Percentiles rank a stretch among this genome's conserved stretches.
Conservation (phyloP, 2,888 invertebrate genomes). For the Agrochola litura region DNA sequence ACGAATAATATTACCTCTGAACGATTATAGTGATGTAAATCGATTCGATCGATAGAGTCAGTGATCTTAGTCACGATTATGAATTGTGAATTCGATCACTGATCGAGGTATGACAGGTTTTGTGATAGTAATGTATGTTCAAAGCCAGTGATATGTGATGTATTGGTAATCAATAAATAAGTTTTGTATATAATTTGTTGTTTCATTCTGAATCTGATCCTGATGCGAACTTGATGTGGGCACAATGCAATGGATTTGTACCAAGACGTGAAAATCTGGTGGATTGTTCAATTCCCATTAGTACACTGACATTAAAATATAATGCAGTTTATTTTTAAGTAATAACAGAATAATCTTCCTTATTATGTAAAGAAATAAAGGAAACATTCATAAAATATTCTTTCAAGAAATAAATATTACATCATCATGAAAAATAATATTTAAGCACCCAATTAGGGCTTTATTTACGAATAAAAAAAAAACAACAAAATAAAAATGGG, state of each 20-base stretch:
- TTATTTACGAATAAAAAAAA: constrained; percentile 14
- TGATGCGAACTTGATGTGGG: background rate
- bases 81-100: constrained; percentile 86
- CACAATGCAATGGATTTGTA: background rate
- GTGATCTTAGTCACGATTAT: constrained; percentile 84
- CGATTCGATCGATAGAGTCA: constrained; percentile 69
- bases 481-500: background rate
- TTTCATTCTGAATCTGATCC: constrained; percentile 24
- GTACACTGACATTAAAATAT: background rate
- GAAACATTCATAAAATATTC: background rate
- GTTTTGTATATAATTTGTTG: constrained; percentile 62
- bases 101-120: constrained; percentile 69
- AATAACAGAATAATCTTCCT: background rate
- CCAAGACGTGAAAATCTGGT: background rate
- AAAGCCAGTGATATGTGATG: constrained; percentile 75
- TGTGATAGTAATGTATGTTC: constrained; percentile 76
- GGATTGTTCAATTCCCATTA: background rate
- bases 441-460: constrained; percentile 15
- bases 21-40: constrained; percentile 64
- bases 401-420: background rate
- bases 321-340: constrained; percentile 2
- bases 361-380: background rate
- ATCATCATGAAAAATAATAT: background rate
- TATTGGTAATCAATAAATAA: constrained; percentile 74
- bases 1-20: constrained; percentile 72